Evolutionary conservation across 2,888 invertebrate genomes (phyloP).

Genomic region (Omphaloscelis lunosa): DNA sequence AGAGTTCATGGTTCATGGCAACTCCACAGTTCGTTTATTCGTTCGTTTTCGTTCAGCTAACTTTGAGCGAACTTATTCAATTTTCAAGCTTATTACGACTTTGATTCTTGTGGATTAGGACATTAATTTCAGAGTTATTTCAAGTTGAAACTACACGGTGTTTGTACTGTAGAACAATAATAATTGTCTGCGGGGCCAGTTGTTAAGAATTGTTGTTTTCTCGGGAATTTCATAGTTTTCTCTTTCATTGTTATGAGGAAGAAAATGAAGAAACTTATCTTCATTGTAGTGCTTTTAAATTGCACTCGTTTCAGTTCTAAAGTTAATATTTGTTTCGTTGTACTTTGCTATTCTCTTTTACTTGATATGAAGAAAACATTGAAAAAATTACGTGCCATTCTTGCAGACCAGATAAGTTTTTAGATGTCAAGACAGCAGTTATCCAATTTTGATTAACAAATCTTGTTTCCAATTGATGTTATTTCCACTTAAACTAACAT

Average conservation of each 20-base stretch:
- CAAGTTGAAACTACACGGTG: neutral
- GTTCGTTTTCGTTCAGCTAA: conserved; percentile 29
- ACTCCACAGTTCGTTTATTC: conserved; percentile 24
- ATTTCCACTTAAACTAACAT: too few species aligned
- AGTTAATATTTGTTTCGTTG: neutral
- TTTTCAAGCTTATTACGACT: conserved; percentile 55
- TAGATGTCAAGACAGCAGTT: neutral
- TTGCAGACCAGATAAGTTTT: neutral
- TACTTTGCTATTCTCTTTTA: neutral
- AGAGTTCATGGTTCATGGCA: neutral
- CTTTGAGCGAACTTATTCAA: conserved; percentile 54
- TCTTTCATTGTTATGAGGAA: conserved; percentile 16
- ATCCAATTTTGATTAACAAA: neutral
- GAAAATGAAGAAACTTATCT: conserved; percentile 31
- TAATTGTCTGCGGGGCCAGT: conserved; percentile 1
- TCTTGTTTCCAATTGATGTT: too few species aligned
- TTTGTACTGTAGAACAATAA: conserved; percentile 3
- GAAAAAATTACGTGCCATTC: neutral
- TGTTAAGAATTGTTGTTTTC: neutral
- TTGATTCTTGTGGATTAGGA: conserved; percentile 37
- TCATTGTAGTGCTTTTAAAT: conserved; percentile 22
- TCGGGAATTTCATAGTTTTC: conserved; percentile 7
- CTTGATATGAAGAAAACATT: neutral
- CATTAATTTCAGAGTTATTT: conserved; percentile 44
- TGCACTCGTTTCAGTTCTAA: conserved; percentile 3